phyloP scores from a whole-genome alignment of 1,140 invertebrate genomes.

The Tetramorium parvispinum region DNA sequence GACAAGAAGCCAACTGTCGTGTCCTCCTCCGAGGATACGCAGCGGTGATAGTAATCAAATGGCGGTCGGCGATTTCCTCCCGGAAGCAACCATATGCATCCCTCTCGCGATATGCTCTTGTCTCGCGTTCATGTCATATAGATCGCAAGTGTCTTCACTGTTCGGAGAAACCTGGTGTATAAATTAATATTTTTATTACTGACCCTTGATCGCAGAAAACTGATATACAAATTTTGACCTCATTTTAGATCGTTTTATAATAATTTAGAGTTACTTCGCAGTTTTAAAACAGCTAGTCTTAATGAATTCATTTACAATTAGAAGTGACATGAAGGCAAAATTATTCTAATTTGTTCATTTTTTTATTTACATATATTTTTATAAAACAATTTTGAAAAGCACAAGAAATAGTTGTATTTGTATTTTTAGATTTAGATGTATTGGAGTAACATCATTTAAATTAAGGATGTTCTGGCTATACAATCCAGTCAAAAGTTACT shows the following conservation, averaged over 20 bases:
- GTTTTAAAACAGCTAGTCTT: background rate
- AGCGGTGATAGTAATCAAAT: conserved; percentile 68
- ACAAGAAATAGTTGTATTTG: background rate
- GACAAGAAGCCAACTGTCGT: conserved; percentile 62
- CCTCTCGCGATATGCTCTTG: background rate
- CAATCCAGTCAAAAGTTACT: no score
- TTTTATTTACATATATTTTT: background rate
- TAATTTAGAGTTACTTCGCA: background rate
- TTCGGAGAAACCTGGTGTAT: background rate
- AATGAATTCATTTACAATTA: background rate
- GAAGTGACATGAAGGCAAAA: background rate
- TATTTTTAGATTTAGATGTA: background rate
- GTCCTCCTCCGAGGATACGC: conserved; percentile 60
- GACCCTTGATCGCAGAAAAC: no score
- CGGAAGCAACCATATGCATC: conserved; percentile 41
- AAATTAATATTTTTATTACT: background rate
- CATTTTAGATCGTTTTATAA: background rate
- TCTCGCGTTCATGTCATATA: conserved; percentile 1
- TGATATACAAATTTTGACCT: background rate
- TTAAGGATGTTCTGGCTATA: no score
- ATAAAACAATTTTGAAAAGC: background rate
- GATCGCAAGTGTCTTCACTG: background rate
- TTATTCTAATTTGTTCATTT: background rate
- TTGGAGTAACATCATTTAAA: background rate
- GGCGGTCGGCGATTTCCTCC: background rate